Evolutionary conservation across 2,113 vertebrate species (phyloP), one percentile per base, ranked within the genome.

Genomic region (Sebastes schlegelii): DNA sequence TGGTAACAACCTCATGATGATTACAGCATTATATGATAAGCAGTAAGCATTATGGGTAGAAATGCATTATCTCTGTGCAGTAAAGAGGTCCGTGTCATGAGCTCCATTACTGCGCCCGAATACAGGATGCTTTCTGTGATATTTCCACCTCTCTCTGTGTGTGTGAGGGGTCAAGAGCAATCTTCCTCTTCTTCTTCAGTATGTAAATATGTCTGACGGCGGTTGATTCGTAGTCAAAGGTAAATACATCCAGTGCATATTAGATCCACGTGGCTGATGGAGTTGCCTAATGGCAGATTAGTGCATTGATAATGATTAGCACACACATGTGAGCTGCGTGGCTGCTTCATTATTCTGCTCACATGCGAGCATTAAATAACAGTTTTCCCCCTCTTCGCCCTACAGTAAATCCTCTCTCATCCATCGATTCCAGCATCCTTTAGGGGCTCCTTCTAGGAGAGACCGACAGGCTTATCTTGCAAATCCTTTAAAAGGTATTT

Each of bases 401-500:
- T 68, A 77, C 86, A 86, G 87, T 94, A 94, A 95, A 95, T 93
- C 92, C 89, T 71, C 91, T 89, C 90, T 93, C 92, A 93, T 92
- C 89, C 91, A 92, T 93, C 78, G 86, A 94, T 93, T 94, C 83
- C 19, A 73, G 74, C 86, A 85, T 92, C 91, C 93, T 94, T 92
- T 82, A 85, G 89, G 82, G 88, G 78, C 84, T 84, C 74, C 52
- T 87, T 85, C 70, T 26, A 52, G 72, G 74, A 83, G 69, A 91
- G 79, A 77, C 87, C 68, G 62, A 68, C 82, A 57, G 80, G 91
- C 93, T 95, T 95, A 94, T 94, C 93, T 90, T 51, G 70, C 93
- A 95, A 95, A 94, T 94, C 92, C 89, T 79, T 94, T 92, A 94
- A 94, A 95, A 93, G 80, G 90, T 95, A 88, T 92, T 90, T 79